Evolutionary conservation across 2,797 vertebrate species (phyloP).

Genomic region (Mycteria americana): DNA sequence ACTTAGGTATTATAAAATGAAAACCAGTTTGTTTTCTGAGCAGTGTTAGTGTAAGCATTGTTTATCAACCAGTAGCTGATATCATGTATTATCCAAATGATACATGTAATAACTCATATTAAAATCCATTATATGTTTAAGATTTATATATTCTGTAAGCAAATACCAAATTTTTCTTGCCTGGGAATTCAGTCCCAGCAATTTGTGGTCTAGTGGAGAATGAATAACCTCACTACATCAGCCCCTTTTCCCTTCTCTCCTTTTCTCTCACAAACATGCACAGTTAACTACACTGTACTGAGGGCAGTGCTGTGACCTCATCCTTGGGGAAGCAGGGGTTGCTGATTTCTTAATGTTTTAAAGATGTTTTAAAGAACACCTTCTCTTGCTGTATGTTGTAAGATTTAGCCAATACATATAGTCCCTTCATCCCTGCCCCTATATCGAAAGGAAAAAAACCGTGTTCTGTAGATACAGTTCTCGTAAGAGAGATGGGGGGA

Average conservation of each 20-base stretch:
- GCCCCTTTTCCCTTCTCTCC: background rate
- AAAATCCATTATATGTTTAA: background rate
- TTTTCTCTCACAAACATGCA: background rate
- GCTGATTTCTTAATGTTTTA: background rate
- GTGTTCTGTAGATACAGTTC: background rate
- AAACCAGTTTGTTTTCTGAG: background rate
- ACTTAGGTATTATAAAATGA: background rate
- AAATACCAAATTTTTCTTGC: background rate
- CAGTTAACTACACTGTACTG: background rate
- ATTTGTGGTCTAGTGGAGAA: background rate
- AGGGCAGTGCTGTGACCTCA: background rate
- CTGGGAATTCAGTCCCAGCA: background rate
- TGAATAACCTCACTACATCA: background rate
- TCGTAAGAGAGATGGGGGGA: background rate
- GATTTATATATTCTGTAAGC: background rate
- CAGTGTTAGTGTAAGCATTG: background rate
- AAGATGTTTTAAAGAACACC: background rate
- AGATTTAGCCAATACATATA: background rate
- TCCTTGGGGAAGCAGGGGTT: background rate
- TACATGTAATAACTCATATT: background rate
- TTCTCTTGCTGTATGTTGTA: background rate
- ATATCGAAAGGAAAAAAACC: background rate
- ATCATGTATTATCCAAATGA: fast-evolving
- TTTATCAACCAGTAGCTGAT: background rate
- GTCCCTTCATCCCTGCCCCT: background rate